phyloP scores from a whole-genome alignment of 2,113 vertebrate genomes.

The Colossoma macropomum region DNA sequence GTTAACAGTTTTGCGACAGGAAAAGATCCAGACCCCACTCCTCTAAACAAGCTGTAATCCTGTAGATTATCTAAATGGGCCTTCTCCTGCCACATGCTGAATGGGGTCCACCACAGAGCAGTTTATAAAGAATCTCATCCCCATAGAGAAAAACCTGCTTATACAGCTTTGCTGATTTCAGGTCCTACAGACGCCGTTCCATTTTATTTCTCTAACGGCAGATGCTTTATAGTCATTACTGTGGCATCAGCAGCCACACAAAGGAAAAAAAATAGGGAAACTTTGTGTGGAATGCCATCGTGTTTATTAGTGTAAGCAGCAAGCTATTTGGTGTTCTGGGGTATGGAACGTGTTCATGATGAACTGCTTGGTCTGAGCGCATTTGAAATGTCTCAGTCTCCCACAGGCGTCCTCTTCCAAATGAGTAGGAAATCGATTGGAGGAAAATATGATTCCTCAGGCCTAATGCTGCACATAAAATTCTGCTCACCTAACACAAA shows the following conservation, averaged over 20 bases:
- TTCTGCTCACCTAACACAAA: neutral
- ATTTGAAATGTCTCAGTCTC: neutral
- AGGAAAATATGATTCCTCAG: neutral
- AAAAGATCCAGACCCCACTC: conserved; percentile 47
- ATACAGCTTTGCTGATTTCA: neutral
- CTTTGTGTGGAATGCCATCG: neutral
- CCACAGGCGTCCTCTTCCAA: neutral
- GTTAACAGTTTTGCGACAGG: conserved; percentile 46
- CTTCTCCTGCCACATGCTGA: conserved; percentile 42
- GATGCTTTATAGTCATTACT: neutral
- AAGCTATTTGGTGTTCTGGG: neutral
- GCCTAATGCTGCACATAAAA: neutral
- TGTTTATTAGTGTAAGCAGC: neutral
- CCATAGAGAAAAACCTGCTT: conserved; percentile 28
- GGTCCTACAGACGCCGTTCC: too few relatives aligned
- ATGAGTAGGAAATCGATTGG: too few relatives aligned
- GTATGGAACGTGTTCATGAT: neutral
- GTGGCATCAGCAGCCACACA: neutral
- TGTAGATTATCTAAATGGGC: conserved; percentile 55
- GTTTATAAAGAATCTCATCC: conserved; percentile 18
- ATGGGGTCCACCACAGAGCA: conserved; percentile 24
- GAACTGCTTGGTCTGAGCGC: neutral
- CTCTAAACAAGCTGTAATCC: conserved; percentile 52
- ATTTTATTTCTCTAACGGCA: neutral
- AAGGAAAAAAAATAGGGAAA: neutral